Evolutionary conservation across 1,140 invertebrate genomes (phyloP), one percentile per base, ranked within the genome.

Genomic region (Drosophila ercepeae): DNA sequence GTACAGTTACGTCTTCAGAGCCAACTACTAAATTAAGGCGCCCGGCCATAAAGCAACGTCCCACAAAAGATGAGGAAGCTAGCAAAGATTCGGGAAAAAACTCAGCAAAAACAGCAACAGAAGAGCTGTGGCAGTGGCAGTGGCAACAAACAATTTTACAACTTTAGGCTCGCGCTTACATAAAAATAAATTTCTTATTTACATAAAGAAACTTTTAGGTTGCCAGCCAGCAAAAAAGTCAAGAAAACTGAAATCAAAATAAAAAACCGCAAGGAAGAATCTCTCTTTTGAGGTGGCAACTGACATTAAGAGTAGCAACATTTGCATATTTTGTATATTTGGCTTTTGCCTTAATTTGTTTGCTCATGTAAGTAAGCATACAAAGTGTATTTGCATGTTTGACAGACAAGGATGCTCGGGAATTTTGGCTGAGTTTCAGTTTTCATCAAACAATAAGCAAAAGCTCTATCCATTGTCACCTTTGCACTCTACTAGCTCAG

Each of bases 181-280:
- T 88, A 88, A 88, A 88, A 88, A 88, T 78, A 88, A 88, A 88
- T 82, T 89, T 88, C 83, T 82, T 89, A 88, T 88, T 88, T 88
- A 88, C 83, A 88, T 88, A 88, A 78, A 78, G 82, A 89, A 88
- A 88, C 82, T 88, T 88, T 88, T 82, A 82, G 82, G 77, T 48
- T 57, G 44, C 44, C 82, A 68, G 41, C 34, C 77, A 58, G 46
- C 44, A 51, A 55, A 63, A 60, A 64, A 45, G 57, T 41, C 53
- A 29, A 45, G 52, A 50, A 50, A 61, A 23, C 69, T 55, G 65
- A 86, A 83, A 84, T 67, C 74, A 82, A 82, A 82, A 84, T 78
- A 55, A 68, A 68, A 78, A 88, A 88, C 83, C 78, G 61, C 83
- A 88, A 88, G 77, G 39, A 69, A 42, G 67, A 64, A 88, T 68